Percentiles rank a stretch among this genome's conserved stretches.
phyloP scores from a whole-genome alignment of 2,888 invertebrate species.

The Leucophenga maculata region DNA sequence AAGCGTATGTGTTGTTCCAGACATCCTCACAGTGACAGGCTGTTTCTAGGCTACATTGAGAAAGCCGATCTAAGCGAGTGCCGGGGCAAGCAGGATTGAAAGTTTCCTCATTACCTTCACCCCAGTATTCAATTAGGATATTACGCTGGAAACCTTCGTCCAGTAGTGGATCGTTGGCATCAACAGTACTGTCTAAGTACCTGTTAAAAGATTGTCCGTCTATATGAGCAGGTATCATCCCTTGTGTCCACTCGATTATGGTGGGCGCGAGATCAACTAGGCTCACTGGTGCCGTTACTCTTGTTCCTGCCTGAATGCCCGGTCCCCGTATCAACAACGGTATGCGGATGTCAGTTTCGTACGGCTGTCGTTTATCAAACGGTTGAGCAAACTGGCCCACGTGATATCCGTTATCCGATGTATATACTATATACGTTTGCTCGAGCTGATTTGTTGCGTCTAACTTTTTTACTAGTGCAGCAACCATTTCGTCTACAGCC shows the following conservation, averaged over 20 bases:
- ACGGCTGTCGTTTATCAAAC: slow-evolving; percentile 91
- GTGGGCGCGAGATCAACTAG: slow-evolving; percentile 91
- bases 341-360: slow-evolving; percentile 90
- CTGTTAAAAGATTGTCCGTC: slow-evolving; percentile 77
- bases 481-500: slow-evolving; percentile 90
- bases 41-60: slow-evolving; percentile 79
- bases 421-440: slow-evolving; percentile 86
- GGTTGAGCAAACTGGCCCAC: slow-evolving; percentile 91
- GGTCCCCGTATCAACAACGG: slow-evolving; percentile 87
- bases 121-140: slow-evolving; percentile 86
- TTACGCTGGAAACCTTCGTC: slow-evolving; percentile 71
- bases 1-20: slow-evolving; percentile 86
- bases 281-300: slow-evolving; percentile 76
- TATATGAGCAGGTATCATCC: slow-evolving; percentile 74
- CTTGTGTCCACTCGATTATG: slow-evolving; percentile 80
- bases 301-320: slow-evolving; percentile 73
- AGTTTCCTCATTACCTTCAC: slow-evolving; percentile 78
- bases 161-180: slow-evolving; percentile 34
- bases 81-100: slow-evolving; percentile 79
- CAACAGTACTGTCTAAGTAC: slow-evolving; percentile 42
- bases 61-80: slow-evolving; percentile 71
- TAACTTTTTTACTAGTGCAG: slow-evolving; percentile 76
- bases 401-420: slow-evolving; percentile 94
- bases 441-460: slow-evolving; percentile 75
- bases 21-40: slow-evolving; percentile 91